Base-by-base conservation (phyloP, 2,113 vertebrate species). In the Periophthalmus modestus region DNA sequence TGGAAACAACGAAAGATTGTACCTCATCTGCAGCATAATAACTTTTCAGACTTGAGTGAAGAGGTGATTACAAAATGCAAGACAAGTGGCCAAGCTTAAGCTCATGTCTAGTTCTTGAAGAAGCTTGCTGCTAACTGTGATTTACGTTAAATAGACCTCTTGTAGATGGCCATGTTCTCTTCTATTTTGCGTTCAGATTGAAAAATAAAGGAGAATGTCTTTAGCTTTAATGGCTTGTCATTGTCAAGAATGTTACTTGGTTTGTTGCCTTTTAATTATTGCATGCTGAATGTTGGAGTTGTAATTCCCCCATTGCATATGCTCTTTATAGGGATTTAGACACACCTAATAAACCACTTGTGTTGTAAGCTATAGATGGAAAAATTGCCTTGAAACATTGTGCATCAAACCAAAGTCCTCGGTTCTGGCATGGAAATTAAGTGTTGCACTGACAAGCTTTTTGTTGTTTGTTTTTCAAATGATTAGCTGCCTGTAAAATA, bases 401-500 rank as follows among this genome's bases (percentile, higher is more conserved):
- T 89, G 84, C 81, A 78, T 90, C 83, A 79, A 75, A 81, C 88
- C 89, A 91, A 89, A 89, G 89, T 77, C 74, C 74, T 83, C 69
- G 58, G 69, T 89, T 84, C 75, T 85, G 85, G 89, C 86, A 86
- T 88, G 83, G 68, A 81, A 75, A 80, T 88, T 81, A 67, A 85
- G 83, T 87, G 43, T 89, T 89, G 86, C 81, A 85, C 86, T 89
- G 84, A 83, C 68, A 2, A 85, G 85, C 82, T 88, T 89, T 88
- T 88, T 84, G 80, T 82, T 81, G 34, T 80, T 46, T 81, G 77
- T 70, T 79, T 72, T 83, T 79, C n/a, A 77, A 47, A 72, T 47
- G 62, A 71, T 74, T 43, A 28, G 75, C 67, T 24, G 84, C 81
- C 85, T 87, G 81, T 83, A 28, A 81, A 77, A 81, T 70, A 63